A percentile compares a stretch with the other conserved stretches of the same genome.
phyloP scores from a whole-genome alignment of 2,888 invertebrate genomes.

The Spilosoma lubricipeda region DNA sequence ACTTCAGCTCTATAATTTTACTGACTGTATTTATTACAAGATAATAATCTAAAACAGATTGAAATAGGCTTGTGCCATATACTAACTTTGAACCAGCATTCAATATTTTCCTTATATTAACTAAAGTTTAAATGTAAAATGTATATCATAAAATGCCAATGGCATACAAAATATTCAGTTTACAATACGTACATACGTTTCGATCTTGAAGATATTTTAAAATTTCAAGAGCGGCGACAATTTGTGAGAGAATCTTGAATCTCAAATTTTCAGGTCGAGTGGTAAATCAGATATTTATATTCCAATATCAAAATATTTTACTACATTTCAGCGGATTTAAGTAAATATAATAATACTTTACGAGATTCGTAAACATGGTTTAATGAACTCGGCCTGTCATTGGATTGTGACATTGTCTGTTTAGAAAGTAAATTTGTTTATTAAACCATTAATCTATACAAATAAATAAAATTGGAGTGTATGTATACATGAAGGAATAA shows the following conservation, averaged over 20 bases:
- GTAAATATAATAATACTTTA: constrained; percentile 5
- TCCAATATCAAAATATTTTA: constrained; percentile 58
- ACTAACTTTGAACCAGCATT: constrained; percentile 4
- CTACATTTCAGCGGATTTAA: neutral
- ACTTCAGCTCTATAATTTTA: too few species aligned
- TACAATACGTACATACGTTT: constrained; percentile 60
- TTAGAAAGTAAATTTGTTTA: neutral
- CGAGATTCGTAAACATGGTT: neutral
- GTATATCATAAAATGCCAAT: constrained; percentile 45
- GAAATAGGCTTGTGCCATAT: neutral
- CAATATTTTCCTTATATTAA: constrained; percentile 27
- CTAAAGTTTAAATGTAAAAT: constrained; percentile 43
- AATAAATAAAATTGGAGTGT: too few species aligned
- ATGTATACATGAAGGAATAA: too few species aligned
- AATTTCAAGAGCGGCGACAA: constrained; percentile 54
- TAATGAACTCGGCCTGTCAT: neutral
- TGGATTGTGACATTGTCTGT: neutral
- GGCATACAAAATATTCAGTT: constrained; percentile 64
- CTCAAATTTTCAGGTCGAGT: constrained; percentile 57
- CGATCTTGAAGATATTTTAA: constrained; percentile 62
- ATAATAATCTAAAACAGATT: neutral
- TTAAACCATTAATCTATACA: neutral
- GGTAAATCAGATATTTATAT: constrained; percentile 72
- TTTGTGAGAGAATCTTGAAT: constrained; percentile 50
- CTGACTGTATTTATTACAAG: too few species aligned